Evolutionary conservation across 1,140 invertebrate species (phyloP), one percentile per base, ranked within the genome.

Genomic region (Acromyrmex echinatior): DNA sequence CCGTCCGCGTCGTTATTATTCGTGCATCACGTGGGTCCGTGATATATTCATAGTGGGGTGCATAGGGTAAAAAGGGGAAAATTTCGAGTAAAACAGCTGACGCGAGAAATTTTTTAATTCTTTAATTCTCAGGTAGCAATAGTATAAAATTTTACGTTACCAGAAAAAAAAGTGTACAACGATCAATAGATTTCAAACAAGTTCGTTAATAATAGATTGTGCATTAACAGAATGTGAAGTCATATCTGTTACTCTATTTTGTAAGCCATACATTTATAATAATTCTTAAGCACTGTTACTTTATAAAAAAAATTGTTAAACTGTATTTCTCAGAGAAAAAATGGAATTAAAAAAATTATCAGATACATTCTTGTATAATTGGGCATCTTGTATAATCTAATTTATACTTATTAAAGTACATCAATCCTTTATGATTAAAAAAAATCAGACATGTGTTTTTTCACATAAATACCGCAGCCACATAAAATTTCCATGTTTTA

Each of bases 1-100:
- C 89, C 88, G 79, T 62, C 63, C 60, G 58, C 31, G 21, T 90
- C 88, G 73, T 91, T 90, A 91, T 90, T 84, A 88, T 90, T 87
- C 35, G 51, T 68, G 49, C 28, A 58, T 35, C 25, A 25, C 25
- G 39, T 14, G 76, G 56, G 18, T 28, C 65, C 18, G 28, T 18
- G 45, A 73, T 71, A 73, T 71, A 53, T 70, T 56, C 56, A 45
- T 21, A n/a, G 7, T 28, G 31, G 63, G 14, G 73, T 76, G 80
- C 58, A 79, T 14, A 56, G 39, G 45, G n/a, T 21, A 56, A 56
- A 18, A 9, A n/a, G 18, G 12, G n/a, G 2, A 31, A 39, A 63
- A 86, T 80, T 74, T 68, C 31, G 16, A 25, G 5, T 1, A 7
- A 18, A 70, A 70, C 71, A 71, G 58, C 66, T 70, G 53, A 86